Percentiles rank a stretch among this genome's conserved stretches.
phyloP scores from a whole-genome alignment of 2,797 vertebrate genomes.

The Cossypha heuglini region DNA sequence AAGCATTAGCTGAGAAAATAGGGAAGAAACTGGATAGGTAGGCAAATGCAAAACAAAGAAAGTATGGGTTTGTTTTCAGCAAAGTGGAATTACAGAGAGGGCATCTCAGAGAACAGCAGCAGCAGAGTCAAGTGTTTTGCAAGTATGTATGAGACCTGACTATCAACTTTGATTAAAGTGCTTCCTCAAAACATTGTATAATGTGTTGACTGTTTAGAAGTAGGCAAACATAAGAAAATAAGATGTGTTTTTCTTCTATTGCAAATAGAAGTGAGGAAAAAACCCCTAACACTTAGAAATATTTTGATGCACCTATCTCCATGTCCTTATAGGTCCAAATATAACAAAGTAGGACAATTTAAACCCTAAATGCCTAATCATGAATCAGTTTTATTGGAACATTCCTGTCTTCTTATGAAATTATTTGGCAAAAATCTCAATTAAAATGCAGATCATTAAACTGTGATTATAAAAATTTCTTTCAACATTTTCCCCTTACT shows the following conservation, averaged over 20 bases:
- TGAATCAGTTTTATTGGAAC: neutral
- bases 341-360: neutral
- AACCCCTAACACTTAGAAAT: neutral
- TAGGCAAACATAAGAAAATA: neutral
- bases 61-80: neutral
- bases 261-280: neutral
- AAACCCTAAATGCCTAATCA: neutral
- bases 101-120: neutral
- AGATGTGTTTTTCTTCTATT: neutral
- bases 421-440: constrained; percentile 23
- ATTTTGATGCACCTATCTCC: neutral
- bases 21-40: neutral
- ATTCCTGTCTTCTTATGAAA: neutral
- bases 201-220: neutral
- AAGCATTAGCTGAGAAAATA: neutral
- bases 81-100: neutral
- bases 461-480: constrained; percentile 37
- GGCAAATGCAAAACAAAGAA: neutral
- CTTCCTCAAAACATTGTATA: neutral
- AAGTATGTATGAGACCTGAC: neutral
- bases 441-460: constrained; percentile 45
- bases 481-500: constrained; percentile 22
- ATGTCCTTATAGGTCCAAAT: neutral
- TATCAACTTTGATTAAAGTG: neutral
- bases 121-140: neutral